phyloP scores from a whole-genome alignment of 2,113 vertebrate genomes.

The Bos indicus region DNA sequence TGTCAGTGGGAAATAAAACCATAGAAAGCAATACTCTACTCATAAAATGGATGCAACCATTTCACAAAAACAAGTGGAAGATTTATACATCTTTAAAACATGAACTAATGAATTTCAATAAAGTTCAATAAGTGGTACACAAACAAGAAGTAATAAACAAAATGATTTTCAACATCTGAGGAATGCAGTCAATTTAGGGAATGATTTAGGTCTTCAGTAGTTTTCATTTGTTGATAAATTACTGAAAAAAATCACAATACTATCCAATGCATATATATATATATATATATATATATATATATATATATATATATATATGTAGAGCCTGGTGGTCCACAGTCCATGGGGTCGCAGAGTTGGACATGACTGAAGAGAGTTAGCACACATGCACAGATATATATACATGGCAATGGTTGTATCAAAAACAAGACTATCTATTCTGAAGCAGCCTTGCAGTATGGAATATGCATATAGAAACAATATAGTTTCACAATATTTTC shows the following conservation, averaged over 20 bases:
- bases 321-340: background rate
- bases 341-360: background rate
- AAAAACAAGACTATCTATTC: background rate
- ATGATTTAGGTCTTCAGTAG: background rate
- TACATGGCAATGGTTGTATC: background rate
- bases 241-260: background rate
- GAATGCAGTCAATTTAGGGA: background rate
- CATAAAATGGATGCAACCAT: background rate
- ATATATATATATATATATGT: background rate
- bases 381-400: background rate
- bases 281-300: background rate
- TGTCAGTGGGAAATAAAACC: background rate
- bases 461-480: background rate
- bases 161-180: background rate
- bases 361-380: background rate
- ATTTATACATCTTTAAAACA: background rate
- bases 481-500: background rate
- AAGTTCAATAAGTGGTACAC: background rate
- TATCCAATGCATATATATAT: background rate
- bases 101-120: background rate
- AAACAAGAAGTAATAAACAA: background rate
- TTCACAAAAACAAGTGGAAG: constrained; percentile 19
- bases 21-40: background rate
- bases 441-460: background rate
- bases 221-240: constrained; percentile 4